Percentiles rank a stretch among this genome's conserved stretches.
phyloP scores from a whole-genome alignment of 2,113 vertebrate species.

The Channa maculata region DNA sequence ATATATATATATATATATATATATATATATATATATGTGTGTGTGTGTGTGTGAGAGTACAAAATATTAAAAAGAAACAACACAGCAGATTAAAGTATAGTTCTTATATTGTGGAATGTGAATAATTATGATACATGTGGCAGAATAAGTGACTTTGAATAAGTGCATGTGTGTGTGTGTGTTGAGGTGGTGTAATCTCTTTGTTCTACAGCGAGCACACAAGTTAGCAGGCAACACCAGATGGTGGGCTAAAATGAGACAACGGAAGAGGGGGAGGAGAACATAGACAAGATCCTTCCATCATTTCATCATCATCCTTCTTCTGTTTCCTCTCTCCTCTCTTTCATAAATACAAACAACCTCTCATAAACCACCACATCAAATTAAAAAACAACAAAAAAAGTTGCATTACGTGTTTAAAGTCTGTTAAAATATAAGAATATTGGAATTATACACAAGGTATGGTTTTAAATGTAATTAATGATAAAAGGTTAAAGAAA shows the following conservation, averaged over 20 bases:
- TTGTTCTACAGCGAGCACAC: constrained; percentile 73
- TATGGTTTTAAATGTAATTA: neutral
- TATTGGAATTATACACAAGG: neutral
- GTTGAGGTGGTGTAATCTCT: constrained; percentile 66
- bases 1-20: constrained; percentile 1
- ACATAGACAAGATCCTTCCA: constrained; percentile 70
- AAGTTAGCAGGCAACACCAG: constrained; percentile 80
- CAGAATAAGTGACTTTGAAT: constrained; percentile 31
- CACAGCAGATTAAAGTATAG: constrained; percentile 53
- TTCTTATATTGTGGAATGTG: constrained; percentile 30
- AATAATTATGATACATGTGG: constrained; percentile 39
- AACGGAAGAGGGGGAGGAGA: constrained; percentile 72
- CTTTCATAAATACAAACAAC: constrained; percentile 48
- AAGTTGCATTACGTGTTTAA: neutral
- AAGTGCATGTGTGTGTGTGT: constrained; percentile 8
- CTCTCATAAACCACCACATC: constrained; percentile 21
- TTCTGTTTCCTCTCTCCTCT: constrained; percentile 49
- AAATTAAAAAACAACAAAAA: neutral
- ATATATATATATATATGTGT: too few relatives aligned
- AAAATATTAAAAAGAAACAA: constrained; percentile 19
- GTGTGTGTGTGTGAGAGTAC: too few relatives aligned
- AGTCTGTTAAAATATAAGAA: neutral
- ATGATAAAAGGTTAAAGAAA: neutral
- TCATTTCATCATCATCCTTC: constrained; percentile 75
- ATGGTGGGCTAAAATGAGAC: constrained; percentile 78